Evolutionary conservation across 2,797 vertebrate genomes (phyloP).

Genomic region (Ambastaia sidthimunki): DNA sequence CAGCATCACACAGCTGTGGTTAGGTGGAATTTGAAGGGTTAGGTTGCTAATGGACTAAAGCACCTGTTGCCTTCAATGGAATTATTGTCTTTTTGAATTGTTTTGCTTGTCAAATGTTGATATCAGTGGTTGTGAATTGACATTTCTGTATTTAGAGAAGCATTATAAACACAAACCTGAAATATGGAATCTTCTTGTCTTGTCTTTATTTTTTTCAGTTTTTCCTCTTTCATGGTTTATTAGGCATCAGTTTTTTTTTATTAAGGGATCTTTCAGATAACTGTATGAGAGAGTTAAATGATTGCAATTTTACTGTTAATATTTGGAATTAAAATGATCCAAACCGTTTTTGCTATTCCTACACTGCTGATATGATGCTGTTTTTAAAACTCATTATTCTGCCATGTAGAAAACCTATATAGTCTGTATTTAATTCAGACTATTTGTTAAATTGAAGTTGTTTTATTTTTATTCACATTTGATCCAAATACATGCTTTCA

Average conservation of each 20-base stretch:
- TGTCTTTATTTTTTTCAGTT: background rate
- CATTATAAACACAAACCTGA: slow-evolving; percentile 10
- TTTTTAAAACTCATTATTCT: no score
- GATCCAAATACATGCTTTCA: no score
- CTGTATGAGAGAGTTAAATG: background rate
- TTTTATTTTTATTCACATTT: no score
- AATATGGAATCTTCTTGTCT: slow-evolving; percentile 5
- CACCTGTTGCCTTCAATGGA: slow-evolving; percentile 31
- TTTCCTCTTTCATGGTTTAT: background rate
- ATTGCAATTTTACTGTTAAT: background rate
- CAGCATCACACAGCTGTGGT: background rate
- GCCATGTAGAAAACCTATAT: no score
- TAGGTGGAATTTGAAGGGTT: no score
- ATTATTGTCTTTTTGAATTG: slow-evolving; percentile 20
- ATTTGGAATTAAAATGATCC: background rate
- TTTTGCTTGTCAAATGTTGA: slow-evolving; percentile 22
- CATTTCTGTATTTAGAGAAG: slow-evolving; percentile 8
- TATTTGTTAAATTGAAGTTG: no score
- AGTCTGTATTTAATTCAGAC: no score
- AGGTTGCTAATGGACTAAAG: no score
- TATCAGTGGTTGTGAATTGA: background rate
- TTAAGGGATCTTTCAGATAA: background rate
- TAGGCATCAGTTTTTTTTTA: no score
- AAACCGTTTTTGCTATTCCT: background rate
- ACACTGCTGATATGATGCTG: background rate